These are phyloP conservation scores for Numenius phaeopus DNA, from an alignment of 2,797 vertebrate genomes.

Conservation along the genomic window DNA sequence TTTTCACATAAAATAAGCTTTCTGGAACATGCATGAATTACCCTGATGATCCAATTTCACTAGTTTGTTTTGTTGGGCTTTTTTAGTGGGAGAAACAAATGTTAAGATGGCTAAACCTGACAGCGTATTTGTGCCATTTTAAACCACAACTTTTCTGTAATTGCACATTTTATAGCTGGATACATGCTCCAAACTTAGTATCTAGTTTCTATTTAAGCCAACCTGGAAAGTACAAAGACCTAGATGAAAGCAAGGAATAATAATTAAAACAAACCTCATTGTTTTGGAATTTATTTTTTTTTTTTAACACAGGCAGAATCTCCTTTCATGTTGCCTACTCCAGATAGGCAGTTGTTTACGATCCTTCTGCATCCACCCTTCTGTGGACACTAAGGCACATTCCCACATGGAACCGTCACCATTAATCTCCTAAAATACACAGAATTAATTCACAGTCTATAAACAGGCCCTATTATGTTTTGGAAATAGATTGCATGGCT, in stretches of 20 bases:
- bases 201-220: background rate
- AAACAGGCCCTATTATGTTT: background rate
- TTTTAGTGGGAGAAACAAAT: background rate
- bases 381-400: background rate
- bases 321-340: background rate
- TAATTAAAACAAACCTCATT: background rate
- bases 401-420: background rate
- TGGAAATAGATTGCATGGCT: fast-evolving
- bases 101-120: background rate
- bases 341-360: fast-evolving
- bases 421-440: background rate
- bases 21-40: background rate
- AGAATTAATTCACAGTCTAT: background rate
- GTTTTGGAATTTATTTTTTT: background rate
- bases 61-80: no score
- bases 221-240: background rate
- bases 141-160: background rate
- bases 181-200: background rate
- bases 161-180: background rate
- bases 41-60: background rate
- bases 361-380: background rate
- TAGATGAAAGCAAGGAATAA: background rate
- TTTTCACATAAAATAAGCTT: fast-evolving
- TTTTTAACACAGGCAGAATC: background rate
- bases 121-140: fast-evolving